Percentiles rank a stretch among this genome's conserved stretches.
Conservation (phyloP, 1,140 invertebrate species). For the Harlomillsia oculata region DNA sequence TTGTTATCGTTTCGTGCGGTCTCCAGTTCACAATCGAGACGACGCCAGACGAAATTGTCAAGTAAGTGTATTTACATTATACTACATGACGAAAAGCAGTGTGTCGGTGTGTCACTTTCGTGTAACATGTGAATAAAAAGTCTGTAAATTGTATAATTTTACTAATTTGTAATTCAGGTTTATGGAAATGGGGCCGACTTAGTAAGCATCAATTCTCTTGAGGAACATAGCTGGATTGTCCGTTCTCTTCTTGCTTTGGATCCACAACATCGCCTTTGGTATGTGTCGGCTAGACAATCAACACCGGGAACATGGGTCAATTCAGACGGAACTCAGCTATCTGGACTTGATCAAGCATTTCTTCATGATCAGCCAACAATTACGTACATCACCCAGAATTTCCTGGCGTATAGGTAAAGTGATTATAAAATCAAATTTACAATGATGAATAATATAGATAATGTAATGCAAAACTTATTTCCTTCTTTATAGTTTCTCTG, state of each 20-base stretch:
- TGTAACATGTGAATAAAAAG: conserved; percentile 1
- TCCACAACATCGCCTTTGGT: conserved; percentile 78
- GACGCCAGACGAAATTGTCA: conserved; percentile 72
- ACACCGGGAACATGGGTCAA: conserved; percentile 69
- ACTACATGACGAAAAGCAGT: background rate
- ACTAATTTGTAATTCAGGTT: conserved; percentile 41
- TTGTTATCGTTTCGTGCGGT: conserved; percentile 81
- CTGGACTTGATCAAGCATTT: conserved; percentile 72
- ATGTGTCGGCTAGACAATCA: conserved; percentile 60
- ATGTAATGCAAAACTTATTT: too few relatives aligned
- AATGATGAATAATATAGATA: background rate
- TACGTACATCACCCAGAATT: conserved; percentile 39
- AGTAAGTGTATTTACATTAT: conserved; percentile 37
- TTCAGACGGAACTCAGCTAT: conserved; percentile 61
- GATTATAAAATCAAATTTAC: conserved; percentile 5
- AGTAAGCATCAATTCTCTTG: conserved; percentile 63
- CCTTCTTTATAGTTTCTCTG: conserved; percentile 60
- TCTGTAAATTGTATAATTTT: background rate
- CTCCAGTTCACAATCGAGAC: conserved; percentile 61
- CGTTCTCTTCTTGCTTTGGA: conserved; percentile 66
- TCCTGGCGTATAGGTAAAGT: conserved; percentile 49
- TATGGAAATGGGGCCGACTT: conserved; percentile 62
- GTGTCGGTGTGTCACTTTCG: background rate
- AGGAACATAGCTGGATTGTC: conserved; percentile 78
- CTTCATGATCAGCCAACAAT: conserved; percentile 49